These are phyloP conservation scores for Riparia riparia DNA, from an alignment of 2,113 vertebrate genomes.

Conservation along the genomic window DNA sequence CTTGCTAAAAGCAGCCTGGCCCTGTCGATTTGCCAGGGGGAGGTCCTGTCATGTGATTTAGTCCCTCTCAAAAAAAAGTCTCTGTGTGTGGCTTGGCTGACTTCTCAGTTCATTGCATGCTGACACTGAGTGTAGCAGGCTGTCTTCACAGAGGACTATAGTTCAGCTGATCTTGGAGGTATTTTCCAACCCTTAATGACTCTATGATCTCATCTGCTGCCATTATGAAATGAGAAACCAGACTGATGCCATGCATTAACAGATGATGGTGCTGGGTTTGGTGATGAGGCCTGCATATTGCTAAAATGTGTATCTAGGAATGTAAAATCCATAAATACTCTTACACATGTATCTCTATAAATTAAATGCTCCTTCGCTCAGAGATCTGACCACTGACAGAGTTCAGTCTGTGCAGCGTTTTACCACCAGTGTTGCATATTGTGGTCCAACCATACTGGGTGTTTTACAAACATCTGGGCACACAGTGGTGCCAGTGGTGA, in stretches of 20 bases:
- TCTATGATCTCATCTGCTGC: neutral
- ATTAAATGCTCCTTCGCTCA: neutral
- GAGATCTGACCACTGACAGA: neutral
- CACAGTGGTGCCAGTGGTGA: neutral
- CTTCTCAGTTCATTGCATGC: neutral
- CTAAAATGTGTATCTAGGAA: neutral
- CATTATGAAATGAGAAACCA: neutral
- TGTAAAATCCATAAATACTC: neutral
- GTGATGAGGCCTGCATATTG: neutral
- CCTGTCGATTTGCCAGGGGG: neutral
- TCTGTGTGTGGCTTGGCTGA: neutral
- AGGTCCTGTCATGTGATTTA: neutral
- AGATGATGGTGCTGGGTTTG: neutral
- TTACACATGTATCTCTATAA: neutral
- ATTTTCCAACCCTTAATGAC: neutral
- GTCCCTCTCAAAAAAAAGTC: neutral
- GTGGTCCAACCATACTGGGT: neutral
- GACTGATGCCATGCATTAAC: neutral
- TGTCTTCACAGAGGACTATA: neutral
- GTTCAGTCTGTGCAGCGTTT: neutral
- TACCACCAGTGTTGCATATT: neutral
- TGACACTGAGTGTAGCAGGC: neutral
- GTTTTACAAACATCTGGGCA: neutral
- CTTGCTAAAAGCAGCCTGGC: constrained; percentile 1
- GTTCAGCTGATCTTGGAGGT: neutral